These are phyloP conservation scores for Orientallactaga sibirica DNA, from an alignment of 2,797 vertebrate species.

Conservation along the genomic window DNA sequence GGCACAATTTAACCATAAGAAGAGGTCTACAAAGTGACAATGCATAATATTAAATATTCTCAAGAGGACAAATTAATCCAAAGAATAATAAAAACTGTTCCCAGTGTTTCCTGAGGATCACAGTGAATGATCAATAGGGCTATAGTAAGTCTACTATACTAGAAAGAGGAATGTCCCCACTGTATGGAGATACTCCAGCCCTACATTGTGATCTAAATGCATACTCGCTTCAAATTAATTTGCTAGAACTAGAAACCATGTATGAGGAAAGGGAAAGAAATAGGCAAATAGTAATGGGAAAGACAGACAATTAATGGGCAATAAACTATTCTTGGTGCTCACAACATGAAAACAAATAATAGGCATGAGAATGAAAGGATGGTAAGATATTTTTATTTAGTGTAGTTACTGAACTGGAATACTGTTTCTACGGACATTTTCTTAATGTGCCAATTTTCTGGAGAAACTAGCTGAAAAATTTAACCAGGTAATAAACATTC, in stretches of 20 bases:
- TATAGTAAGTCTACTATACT: neutral
- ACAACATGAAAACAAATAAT: neutral
- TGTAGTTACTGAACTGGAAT: neutral
- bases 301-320: too few species aligned
- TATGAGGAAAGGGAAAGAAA: neutral
- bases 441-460: neutral
- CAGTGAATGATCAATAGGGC: neutral
- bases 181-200: neutral
- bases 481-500: neutral
- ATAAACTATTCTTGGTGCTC: neutral
- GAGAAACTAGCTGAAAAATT: neutral
- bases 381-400: neutral
- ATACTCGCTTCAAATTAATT: neutral
- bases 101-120: neutral
- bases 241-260: neutral
- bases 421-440: neutral
- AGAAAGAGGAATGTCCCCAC: neutral
- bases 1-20: neutral
- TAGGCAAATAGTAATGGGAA: neutral
- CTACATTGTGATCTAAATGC: neutral
- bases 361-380: neutral
- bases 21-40: neutral
- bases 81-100: neutral
- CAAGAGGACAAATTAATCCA: neutral
- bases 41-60: neutral